Evolutionary conservation across 2,113 vertebrate genomes (phyloP).

Genomic region (Cephalopholis sonnerati): DNA sequence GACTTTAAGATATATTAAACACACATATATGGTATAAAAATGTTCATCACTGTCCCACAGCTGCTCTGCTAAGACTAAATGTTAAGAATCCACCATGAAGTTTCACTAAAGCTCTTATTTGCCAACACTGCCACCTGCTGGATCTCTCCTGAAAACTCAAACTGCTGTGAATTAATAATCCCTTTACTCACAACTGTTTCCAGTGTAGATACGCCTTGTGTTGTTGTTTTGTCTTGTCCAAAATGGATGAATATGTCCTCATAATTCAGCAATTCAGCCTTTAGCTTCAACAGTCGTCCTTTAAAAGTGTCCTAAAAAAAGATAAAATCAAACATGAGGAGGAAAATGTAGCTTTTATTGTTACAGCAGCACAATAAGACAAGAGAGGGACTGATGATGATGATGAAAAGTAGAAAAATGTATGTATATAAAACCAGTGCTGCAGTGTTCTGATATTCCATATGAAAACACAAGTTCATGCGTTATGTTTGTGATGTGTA

Average conservation of each 20-base stretch:
- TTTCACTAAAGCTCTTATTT: neutral
- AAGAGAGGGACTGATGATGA: neutral
- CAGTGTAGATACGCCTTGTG: neutral
- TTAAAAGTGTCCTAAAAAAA: neutral
- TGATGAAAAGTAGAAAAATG: too few species aligned
- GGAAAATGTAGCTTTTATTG: neutral
- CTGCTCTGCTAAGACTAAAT: neutral
- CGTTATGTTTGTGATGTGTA: neutral
- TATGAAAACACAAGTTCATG: neutral
- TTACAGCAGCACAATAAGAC: too few species aligned
- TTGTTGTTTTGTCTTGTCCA: neutral
- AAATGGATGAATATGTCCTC: too few species aligned
- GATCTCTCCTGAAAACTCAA: neutral
- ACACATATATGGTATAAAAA: neutral
- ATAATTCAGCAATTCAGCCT: neutral
- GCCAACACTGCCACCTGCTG: slow-evolving; percentile 43
- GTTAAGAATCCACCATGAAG: neutral
- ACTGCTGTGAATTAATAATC: neutral
- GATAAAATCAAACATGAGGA: neutral
- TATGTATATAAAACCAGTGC: too few species aligned
- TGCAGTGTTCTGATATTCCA: too few species aligned
- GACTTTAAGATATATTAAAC: too few species aligned
- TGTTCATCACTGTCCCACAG: neutral
- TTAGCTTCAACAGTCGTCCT: neutral
- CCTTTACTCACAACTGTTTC: neutral